These are phyloP conservation scores for Morelia viridis DNA, from an alignment of 2,797 vertebrate genomes.

Conservation along the genomic window DNA sequence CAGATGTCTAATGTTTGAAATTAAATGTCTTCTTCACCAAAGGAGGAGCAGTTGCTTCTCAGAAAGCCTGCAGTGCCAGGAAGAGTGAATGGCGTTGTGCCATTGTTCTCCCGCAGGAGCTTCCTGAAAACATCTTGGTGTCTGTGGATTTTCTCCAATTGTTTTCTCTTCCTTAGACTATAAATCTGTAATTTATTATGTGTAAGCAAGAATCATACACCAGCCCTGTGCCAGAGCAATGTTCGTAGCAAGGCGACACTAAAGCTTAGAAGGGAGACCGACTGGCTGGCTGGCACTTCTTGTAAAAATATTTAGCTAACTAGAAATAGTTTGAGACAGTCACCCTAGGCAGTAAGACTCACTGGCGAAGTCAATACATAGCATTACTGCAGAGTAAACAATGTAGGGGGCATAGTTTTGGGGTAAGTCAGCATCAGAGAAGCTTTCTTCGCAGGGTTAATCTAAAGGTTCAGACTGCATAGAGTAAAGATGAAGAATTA, in stretches of 20 bases:
- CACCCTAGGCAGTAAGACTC: background rate
- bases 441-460: background rate
- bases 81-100: background rate
- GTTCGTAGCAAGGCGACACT: background rate
- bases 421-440: too few relatives aligned
- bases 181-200: conserved; percentile 14
- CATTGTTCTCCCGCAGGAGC: background rate
- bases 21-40: background rate
- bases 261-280: conserved; percentile 1
- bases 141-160: background rate
- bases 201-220: background rate
- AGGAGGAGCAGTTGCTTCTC: fast-evolving
- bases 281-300: background rate
- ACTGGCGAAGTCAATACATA: background rate
- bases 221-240: background rate
- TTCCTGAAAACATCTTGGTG: background rate
- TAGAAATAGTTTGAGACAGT: conserved; percentile 15
- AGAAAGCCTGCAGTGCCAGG: background rate
- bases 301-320: conserved; percentile 25
- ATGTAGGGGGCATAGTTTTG: background rate
- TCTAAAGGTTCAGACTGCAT: background rate
- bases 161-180: background rate
- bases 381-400: background rate
- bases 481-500: background rate
- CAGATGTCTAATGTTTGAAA: background rate